Conservation (phyloP, 2,888 invertebrate species). For the Acleris emargana region DNA sequence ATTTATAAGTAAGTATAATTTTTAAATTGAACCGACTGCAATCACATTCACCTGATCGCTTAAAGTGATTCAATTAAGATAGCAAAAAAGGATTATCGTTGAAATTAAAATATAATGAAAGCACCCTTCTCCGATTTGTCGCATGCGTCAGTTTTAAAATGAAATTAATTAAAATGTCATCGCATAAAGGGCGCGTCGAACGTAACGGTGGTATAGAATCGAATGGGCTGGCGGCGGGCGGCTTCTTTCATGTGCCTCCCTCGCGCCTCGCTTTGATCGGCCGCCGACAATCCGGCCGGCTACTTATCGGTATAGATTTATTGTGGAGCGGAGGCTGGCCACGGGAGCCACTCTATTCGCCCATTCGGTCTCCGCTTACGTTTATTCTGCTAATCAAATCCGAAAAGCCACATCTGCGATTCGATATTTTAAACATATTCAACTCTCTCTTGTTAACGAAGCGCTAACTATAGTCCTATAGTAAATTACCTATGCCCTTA, state of each 20-base stretch:
- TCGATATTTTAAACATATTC: no score
- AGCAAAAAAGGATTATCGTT: slow-evolving; percentile 9
- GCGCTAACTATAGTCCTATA: no score
- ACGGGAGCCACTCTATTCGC: slow-evolving; percentile 60
- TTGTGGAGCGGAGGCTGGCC: slow-evolving; percentile 79
- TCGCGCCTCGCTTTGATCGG: slow-evolving; percentile 77
- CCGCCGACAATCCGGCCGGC: slow-evolving; percentile 79
- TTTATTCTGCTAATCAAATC: slow-evolving; percentile 38
- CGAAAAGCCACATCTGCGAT: no score
- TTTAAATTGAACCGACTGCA: no score
- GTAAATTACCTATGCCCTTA: no score
- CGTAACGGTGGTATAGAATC: slow-evolving; percentile 68
- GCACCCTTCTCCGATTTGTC: slow-evolving; percentile 58
- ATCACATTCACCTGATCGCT: not conserved
- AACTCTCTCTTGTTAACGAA: no score
- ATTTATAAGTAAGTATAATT: no score
- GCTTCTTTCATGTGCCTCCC: slow-evolving; percentile 77
- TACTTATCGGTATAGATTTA: slow-evolving; percentile 84
- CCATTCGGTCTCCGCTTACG: slow-evolving; percentile 56
- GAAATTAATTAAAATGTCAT: slow-evolving; percentile 76
- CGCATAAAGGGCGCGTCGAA: slow-evolving; percentile 62
- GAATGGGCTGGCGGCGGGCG: slow-evolving; percentile 67
- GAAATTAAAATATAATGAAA: slow-evolving; percentile 12
- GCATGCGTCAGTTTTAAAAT: slow-evolving; percentile 63
- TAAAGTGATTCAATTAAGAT: not conserved